Conservation (phyloP, 1,140 invertebrate species). For the Hylaeus volcanicus region DNA sequence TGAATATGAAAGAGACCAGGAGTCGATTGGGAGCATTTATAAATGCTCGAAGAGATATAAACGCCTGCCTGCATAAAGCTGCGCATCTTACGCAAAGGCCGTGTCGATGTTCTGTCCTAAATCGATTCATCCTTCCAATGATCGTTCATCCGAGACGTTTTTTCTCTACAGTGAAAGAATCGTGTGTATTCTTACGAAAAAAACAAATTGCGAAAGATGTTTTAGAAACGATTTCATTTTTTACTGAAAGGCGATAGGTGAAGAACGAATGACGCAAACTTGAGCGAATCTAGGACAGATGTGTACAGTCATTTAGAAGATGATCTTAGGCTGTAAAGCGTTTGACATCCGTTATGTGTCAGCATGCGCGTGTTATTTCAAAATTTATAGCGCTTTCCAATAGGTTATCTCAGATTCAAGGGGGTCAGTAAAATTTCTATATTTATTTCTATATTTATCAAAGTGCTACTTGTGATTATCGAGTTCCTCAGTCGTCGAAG, state of each 20-base stretch:
- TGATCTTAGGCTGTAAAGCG: background rate
- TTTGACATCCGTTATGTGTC: background rate
- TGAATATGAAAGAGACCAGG: slow-evolving; percentile 65
- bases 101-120: background rate
- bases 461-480: too few species aligned
- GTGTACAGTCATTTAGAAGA: background rate
- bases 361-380: too few species aligned
- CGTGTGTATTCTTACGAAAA: too few species aligned
- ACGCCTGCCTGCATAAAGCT: background rate
- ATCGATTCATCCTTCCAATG: background rate
- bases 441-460: too few species aligned
- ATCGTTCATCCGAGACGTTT: background rate
- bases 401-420: too few species aligned
- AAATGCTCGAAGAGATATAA: background rate
- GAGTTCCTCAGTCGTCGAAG: too few species aligned
- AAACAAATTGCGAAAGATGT: background rate
- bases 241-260: background rate
- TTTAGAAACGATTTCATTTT: background rate
- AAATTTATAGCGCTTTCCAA: too few species aligned
- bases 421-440: too few species aligned
- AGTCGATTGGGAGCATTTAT: background rate
- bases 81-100: background rate
- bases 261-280: background rate
- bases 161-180: background rate
- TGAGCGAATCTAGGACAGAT: background rate